Percentiles rank a stretch among this genome's conserved stretches.
Conservation (phyloP, 2,113 vertebrate genomes). For the Myiozetetes cayanensis region DNA sequence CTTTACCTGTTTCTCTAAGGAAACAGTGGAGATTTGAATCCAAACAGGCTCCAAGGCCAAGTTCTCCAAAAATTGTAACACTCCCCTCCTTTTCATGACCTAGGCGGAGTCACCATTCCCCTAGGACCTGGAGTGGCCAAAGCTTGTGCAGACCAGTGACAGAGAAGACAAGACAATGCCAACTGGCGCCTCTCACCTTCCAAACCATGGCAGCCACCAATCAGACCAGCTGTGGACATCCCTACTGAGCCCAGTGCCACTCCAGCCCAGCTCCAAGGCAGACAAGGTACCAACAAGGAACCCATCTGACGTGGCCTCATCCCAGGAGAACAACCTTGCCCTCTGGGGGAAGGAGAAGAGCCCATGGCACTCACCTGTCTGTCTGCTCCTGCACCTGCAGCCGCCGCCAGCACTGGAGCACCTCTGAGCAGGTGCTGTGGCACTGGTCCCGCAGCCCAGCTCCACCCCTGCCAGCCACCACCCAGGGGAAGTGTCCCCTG, state of each 20-base stretch:
- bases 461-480: constrained; percentile 15
- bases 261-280: not conserved
- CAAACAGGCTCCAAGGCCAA: not conserved
- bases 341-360: not conserved
- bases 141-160: not conserved
- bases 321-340: not conserved
- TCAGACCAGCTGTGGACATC: not conserved
- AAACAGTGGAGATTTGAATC: not conserved
- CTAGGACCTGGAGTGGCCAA: not conserved
- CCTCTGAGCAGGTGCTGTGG: not conserved
- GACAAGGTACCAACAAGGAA: not conserved
- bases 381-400: not conserved
- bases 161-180: not conserved
- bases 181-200: not conserved
- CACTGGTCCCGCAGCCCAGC: not conserved
- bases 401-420: not conserved
- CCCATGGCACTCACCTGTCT: not conserved
- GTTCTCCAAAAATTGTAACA: not conserved
- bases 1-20: not conserved
- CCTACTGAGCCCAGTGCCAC: not conserved
- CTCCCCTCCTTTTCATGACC: not conserved
- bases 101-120: not conserved
- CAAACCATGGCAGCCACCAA: not conserved
- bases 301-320: not conserved
- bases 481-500: not conserved